Base-by-base conservation (phyloP, 2,888 invertebrate genomes). In the Campoplex nolae region DNA sequence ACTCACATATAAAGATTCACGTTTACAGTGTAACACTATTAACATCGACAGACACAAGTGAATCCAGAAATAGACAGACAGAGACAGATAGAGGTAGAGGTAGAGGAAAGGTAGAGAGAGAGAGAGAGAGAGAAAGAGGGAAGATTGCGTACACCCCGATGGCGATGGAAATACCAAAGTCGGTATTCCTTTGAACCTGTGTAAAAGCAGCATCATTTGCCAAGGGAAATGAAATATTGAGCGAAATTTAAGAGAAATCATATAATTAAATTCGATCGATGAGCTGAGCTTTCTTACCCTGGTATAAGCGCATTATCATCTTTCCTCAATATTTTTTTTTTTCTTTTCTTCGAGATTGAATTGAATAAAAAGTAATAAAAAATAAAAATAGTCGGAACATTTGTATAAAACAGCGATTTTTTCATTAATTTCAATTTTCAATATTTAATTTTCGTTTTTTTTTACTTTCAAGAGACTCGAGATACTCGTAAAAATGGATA, bases 91-190 rank as follows among this genome's bases (percentile, higher is more conserved):
- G 3, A 38, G 3, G 6, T 3, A 38, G 6, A 6, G 38, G 3
- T 4, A 6, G 38, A 6, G 6, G 38, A 6, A 6, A 6, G 38
- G 38, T 4, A 3, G 38, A 6, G 6, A 6, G 38, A 38, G 6
- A 6, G 42, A 7, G 9, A 86, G 87, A 89, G 88, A 89, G 88
- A 89, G 86, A 90, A 88, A 90, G 86, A 88, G 85, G 90, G 88
- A 89, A 85, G 65, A 79, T 67, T 73, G 74, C 84, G 77, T 58
- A 73, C 73, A 62, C 62, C 78, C 80, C 62, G 62, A 76, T 45
- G 78, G 70, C 62, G 79, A 81, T 83, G 76, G 23, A 74, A 77
- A 35, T 58, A 80, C 58, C 51, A 81, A 77, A 77, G 76, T 74
- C 42, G 73, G 62, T 84, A 70, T 87, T 71, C 78, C 81, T 84